These are phyloP conservation scores for Anas bernieri DNA, from an alignment of 2,797 vertebrate species.

Conservation along the genomic window DNA sequence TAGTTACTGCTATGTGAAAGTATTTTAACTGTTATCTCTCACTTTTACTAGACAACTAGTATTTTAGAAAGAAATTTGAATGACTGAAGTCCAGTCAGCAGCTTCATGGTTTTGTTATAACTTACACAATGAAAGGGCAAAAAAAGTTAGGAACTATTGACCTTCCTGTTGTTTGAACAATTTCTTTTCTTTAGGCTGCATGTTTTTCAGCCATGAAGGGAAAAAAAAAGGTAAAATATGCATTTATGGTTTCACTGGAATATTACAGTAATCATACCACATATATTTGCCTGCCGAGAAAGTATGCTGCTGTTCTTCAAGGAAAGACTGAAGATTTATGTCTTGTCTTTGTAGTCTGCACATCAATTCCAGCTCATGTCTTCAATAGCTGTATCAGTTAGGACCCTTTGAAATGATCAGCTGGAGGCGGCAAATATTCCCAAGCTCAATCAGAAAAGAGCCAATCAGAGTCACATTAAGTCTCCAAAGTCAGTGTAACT, in stretches of 20 bases:
- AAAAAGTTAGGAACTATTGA: not conserved
- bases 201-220: not conserved
- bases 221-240: not conserved
- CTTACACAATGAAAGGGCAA: not conserved
- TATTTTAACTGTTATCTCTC: not conserved
- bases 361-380: slow-evolving; percentile 16
- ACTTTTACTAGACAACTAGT: not conserved
- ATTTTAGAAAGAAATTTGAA: not conserved
- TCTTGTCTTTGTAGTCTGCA: slow-evolving; percentile 26
- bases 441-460: slow-evolving; percentile 30
- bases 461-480: not conserved
- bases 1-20: not conserved
- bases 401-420: slow-evolving; percentile 35
- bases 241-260: slow-evolving; percentile 10
- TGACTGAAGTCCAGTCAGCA: not conserved
- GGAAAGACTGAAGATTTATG: slow-evolving; percentile 42
- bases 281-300: slow-evolving; percentile 29
- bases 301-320: slow-evolving; percentile 2
- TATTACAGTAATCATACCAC: not conserved
- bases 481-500: not conserved
- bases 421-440: slow-evolving; percentile 51
- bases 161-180: not conserved
- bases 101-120: not conserved
- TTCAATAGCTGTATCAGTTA: slow-evolving; percentile 31
- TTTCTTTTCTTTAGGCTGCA: slow-evolving; percentile 1